phyloP scores from a whole-genome alignment of 2,797 vertebrate species.

The Alectoris magna region DNA sequence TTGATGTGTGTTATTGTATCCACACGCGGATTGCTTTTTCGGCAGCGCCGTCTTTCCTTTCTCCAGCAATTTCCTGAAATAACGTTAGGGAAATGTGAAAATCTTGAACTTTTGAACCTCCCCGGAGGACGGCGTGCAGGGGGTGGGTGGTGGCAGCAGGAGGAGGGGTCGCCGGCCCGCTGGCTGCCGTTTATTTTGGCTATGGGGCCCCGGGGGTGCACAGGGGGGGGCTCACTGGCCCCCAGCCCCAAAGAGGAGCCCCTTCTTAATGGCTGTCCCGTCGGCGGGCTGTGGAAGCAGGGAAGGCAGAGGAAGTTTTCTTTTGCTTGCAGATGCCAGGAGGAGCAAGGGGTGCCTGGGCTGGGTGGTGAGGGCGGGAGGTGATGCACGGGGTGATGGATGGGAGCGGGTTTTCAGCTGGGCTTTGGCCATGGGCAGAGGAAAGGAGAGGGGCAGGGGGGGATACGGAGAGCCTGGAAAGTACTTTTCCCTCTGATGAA shows the following conservation, averaged over 20 bases:
- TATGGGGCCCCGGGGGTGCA: neutral
- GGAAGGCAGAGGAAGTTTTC: slow-evolving; percentile 61
- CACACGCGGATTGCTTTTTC: slow-evolving; percentile 33
- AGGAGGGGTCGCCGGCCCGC: slow-evolving; percentile 21
- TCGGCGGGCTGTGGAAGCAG: slow-evolving; percentile 26
- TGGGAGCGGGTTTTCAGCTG: neutral
- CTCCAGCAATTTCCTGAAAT: slow-evolving; percentile 42
- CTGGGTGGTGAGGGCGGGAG: slow-evolving; percentile 30
- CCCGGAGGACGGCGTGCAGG: neutral
- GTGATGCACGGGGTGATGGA: slow-evolving; percentile 39
- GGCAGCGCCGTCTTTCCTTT: slow-evolving; percentile 50
- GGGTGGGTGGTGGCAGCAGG: neutral
- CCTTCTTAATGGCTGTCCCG: slow-evolving; percentile 48
- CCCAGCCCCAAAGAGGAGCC: neutral
- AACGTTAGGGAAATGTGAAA: slow-evolving; percentile 39
- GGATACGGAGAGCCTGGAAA: slow-evolving; percentile 22
- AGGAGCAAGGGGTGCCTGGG: slow-evolving; percentile 41
- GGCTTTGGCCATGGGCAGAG: neutral
- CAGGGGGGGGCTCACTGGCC: neutral
- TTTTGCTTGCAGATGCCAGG: slow-evolving; percentile 32
- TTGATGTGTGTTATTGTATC: neutral
- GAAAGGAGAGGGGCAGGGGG: neutral
- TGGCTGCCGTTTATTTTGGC: slow-evolving; percentile 62
- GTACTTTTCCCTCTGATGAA: slow-evolving; percentile 63
- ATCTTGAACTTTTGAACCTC: slow-evolving; percentile 51